Base-by-base conservation (phyloP, 2,797 vertebrate genomes). In the Pangasius mekongensis region DNA sequence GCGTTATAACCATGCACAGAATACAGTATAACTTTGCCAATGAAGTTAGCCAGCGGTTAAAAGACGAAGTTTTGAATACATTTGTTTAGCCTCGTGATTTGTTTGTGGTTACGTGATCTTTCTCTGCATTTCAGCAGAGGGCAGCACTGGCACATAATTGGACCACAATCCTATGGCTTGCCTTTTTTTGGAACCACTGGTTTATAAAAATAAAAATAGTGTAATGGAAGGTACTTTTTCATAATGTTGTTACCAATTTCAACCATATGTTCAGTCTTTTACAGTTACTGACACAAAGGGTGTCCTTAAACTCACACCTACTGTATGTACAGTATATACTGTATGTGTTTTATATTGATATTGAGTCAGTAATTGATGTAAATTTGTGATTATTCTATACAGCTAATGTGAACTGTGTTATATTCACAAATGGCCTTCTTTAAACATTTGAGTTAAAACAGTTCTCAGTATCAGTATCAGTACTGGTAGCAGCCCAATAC, bases 101-200 rank as follows among this genome's bases (percentile, higher is more conserved):
- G 33, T 86, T 85, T 85, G 52, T 85, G 84, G 52, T 56, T 24
- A 66, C 10, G 14, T 66, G 36, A 43, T 6, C 8, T 83, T 83
- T 49, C 27, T 77, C 67, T 49, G 14, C n/a, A 47, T 36, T 85
- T 69, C 90, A 89, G 86, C 87, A 91, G 90, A 91, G 88, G 90
- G 87, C 88, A 89, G 87, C 89, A 71, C 30, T 67, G 47, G 69
- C 84, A 71, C 80, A 81, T 66, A 69, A 39, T 33, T 56, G 14
- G 24, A 20, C 36, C 62, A 71, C 77, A 30, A n/a, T 78, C 30
- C 76, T 24, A 49, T 22, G 2, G 20, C 69, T n/a, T 69, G 20
- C 4, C 13, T 3, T 36, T 36, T n/a, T 73, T 36, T 58, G 9
- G 10, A 73, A 9, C n/a, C 24, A 39, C 69, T 69, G 62, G 18